Evolutionary conservation across 2,113 vertebrate genomes (phyloP).

Genomic region (Oophaga pumilio): DNA sequence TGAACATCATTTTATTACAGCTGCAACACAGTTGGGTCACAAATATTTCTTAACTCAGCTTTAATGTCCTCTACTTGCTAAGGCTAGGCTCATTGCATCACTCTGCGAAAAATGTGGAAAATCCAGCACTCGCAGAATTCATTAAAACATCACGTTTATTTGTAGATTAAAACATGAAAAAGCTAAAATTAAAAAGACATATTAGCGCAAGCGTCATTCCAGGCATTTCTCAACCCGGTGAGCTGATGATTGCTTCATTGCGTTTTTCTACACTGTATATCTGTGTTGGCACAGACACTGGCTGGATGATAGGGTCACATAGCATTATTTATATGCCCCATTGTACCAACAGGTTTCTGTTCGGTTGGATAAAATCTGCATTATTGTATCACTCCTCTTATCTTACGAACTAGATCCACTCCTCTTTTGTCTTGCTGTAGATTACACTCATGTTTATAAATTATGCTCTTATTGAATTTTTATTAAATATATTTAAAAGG

Average conservation of each 20-base stretch:
- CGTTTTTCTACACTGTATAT: neutral
- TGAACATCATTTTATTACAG: constrained; percentile 4
- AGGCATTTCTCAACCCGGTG: no score
- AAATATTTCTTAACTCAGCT: neutral
- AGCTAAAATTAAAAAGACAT: no score
- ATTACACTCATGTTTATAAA: no score
- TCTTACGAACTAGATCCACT: neutral
- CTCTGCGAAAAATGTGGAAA: no score
- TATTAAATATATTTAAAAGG: no score
- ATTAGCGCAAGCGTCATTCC: no score
- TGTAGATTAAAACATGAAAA: no score
- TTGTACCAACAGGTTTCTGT: neutral
- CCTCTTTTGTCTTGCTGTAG: neutral
- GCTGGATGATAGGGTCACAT: neutral
- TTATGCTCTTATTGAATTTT: no score
- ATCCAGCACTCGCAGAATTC: no score
- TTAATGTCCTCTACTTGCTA: neutral
- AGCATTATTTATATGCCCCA: neutral
- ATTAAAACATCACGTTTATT: no score
- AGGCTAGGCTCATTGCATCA: no score
- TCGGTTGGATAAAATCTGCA: neutral
- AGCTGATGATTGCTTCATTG: neutral
- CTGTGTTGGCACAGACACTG: neutral
- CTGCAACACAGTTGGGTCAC: neutral
- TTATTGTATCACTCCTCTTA: neutral